These are phyloP conservation scores for Centropyge bicolor DNA, from an alignment of 2,797 vertebrate genomes.

Conservation along the genomic window DNA sequence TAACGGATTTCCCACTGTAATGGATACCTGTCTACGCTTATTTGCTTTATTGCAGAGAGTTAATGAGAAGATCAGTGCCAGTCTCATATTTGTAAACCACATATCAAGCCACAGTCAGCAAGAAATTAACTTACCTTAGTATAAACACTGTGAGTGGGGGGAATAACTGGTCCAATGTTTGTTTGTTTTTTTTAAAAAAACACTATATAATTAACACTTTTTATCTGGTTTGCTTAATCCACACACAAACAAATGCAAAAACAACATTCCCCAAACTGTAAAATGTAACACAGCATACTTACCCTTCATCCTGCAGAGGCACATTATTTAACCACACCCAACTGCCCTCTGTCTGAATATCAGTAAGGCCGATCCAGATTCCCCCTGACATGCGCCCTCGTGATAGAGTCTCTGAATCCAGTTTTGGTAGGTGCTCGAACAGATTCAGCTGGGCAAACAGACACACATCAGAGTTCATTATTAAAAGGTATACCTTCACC, in stretches of 20 bases:
- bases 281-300: slow-evolving; percentile 16
- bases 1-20: background rate
- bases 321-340: slow-evolving; percentile 64
- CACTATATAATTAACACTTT: background rate
- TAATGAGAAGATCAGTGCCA: background rate
- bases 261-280: background rate
- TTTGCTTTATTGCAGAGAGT: background rate
- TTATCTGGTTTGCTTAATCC: background rate
- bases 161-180: background rate
- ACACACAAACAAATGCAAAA: background rate
- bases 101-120: background rate
- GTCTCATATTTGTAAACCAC: too few species aligned
- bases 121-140: background rate
- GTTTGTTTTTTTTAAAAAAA: background rate
- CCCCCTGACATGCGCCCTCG: rapidly evolving
- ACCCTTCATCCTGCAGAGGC: slow-evolving; percentile 21
- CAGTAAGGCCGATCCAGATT: slow-evolving; percentile 49
- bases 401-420: rapidly evolving
- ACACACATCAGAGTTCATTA: background rate
- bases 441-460: slow-evolving; percentile 40
- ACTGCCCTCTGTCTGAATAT: slow-evolving; percentile 20
- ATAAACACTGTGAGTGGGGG: background rate
- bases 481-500: background rate
- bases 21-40: background rate
- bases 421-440: slow-evolving; percentile 41